Evolutionary conservation across 2,888 invertebrate species (phyloP), one percentile per base, ranked within the genome.

Genomic region (Dascillus cervinus): DNA sequence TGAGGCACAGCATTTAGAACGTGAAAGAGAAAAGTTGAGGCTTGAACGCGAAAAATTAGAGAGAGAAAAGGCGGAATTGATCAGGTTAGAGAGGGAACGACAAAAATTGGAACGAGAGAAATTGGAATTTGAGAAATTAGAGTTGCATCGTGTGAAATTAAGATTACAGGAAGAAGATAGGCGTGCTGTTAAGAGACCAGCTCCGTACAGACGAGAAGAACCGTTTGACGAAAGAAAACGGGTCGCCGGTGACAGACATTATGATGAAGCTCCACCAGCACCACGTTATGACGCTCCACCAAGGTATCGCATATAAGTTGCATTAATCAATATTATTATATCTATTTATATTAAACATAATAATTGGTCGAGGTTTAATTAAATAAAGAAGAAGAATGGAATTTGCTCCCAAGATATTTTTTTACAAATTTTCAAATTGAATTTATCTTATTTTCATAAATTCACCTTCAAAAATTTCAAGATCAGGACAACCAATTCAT

Each of bases 31-130:
- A 52, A 84, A 85, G 53, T 65, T 90, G 40, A 74, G 84, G 24
- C 66, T 85, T 8, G 94, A 94, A 64, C 75, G 89, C 11, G 90
- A 90, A 52, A 79, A 82, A 47, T 79, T 92, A 30, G 94, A 94
- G 57, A 76, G 86, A 2, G 90, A 91, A 57, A 87, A 87, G 63
- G 82, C 84, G 9, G 90, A 92, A 56, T 62, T 91, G 12, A 67
- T 91, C 44, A 77, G 86, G 29, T 61, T 90, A 43, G 89, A 91
- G 59, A 73, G 89, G 9, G 91, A 91, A 58, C 74, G 88, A 26
- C 88, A 89, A 55, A 77, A 86, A 26, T 49, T 75, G 29, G 79
- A 79, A 52, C 61, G 72, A 3, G 60, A 62, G 35, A 61, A 62
- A 41, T 42, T 65, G 20, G 73, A 73, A 46, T 56, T 82, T 47